Conservation (phyloP, 2,797 vertebrate species). For the Antennarius maculatus region DNA sequence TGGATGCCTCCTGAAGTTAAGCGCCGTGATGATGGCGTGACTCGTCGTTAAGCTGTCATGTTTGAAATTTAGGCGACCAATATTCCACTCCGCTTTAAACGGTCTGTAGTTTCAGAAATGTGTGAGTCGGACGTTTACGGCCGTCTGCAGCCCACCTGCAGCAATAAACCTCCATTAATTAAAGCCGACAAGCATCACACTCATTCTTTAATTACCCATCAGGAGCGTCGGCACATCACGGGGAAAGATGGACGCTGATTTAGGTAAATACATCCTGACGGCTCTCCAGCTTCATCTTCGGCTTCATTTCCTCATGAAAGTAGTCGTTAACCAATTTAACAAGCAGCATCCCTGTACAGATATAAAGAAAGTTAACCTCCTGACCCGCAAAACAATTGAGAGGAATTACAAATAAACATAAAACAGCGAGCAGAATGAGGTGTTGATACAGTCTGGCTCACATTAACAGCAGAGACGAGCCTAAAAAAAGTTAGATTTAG, state of each 20-base stretch:
- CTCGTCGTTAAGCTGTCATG: no score
- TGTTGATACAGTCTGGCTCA: background rate
- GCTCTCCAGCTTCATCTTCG: constrained; percentile 20
- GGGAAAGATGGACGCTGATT: constrained; percentile 44
- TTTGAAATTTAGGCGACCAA: no score
- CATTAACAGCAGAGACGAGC: background rate
- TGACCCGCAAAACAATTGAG: background rate
- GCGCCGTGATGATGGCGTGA: no score
- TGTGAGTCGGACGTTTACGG: background rate
- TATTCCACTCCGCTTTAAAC: no score
- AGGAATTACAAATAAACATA: background rate
- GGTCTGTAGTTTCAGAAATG: background rate
- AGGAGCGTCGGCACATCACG: constrained; percentile 50
- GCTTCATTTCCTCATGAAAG: constrained; percentile 16
- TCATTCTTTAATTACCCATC: constrained; percentile 43
- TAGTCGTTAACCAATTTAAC: constrained; percentile 8
- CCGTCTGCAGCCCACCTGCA: background rate
- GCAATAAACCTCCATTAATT: constrained; percentile 29
- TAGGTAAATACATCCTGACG: constrained; percentile 41
- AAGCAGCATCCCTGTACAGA: background rate
- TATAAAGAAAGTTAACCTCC: background rate
- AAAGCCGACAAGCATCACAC: constrained; percentile 42
- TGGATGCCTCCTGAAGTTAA: no score
- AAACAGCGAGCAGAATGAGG: background rate
- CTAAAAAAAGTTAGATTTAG: constrained; percentile 4